A percentile compares a stretch with the other conserved stretches of the same genome.
Evolutionary conservation across 2,113 vertebrate species (phyloP).

Genomic region (Apteryx owenii): DNA sequence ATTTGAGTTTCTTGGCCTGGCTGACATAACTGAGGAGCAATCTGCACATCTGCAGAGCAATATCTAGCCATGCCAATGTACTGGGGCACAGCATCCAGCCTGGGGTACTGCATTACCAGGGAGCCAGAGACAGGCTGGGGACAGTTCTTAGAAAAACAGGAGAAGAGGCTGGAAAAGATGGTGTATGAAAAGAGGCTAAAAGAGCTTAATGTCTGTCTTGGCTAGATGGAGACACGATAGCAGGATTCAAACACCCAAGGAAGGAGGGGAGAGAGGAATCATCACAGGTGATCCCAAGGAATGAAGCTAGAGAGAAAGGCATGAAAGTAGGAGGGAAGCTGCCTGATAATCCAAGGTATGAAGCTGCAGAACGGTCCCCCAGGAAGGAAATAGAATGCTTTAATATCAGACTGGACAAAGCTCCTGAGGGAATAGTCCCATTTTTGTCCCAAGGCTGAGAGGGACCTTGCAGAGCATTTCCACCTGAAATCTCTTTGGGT

Average conservation of each 20-base stretch:
- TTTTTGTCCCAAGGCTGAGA: background rate
- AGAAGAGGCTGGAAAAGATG: background rate
- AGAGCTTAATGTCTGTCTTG: background rate
- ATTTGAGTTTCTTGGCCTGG: background rate
- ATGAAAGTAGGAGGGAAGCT: background rate
- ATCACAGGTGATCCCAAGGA: background rate
- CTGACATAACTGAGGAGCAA: background rate
- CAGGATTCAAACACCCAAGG: background rate
- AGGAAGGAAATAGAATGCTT: background rate
- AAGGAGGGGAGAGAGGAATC: background rate
- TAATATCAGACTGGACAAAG: background rate
- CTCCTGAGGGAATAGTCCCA: background rate
- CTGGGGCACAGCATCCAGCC: background rate
- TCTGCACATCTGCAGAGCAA: background rate
- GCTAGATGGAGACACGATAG: background rate
- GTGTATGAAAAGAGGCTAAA: background rate
- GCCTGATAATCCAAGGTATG: background rate
- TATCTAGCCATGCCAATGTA: background rate
- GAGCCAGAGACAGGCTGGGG: background rate
- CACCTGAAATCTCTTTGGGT: background rate
- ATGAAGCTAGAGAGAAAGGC: background rate
- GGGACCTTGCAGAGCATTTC: background rate
- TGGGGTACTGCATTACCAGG: too few relatives aligned
- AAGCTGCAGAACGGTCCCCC: background rate
- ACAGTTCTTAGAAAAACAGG: background rate